Evolutionary conservation across 2,888 invertebrate species (phyloP), one percentile per base, ranked within the genome.

Genomic region (Dryococelus australis): DNA sequence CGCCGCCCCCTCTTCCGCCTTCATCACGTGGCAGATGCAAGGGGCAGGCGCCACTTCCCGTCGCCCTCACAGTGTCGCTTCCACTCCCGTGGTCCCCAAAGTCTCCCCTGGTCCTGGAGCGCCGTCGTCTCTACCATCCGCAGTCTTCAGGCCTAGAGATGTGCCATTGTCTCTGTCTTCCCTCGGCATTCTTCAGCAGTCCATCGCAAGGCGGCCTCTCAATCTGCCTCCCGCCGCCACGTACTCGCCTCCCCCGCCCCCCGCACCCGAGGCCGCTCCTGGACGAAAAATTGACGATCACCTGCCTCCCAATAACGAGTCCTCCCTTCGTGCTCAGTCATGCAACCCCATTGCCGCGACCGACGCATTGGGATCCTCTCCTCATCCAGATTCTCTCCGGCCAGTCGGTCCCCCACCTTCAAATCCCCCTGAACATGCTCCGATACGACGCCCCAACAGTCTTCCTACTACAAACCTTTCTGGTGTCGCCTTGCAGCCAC

Each of bases 31-130:
- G 53, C 86, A 86, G 53, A 47, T 47, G 47, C 47, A 47, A 47
- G 47, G 47, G 6, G 91, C 91, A 89, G 91, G 90, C 88, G 91
- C 90, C 89, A 90, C 89, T 88, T 89, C 93, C 90, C 92, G 94
- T 89, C 91, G 95, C 87, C 95, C 95, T 79, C 95, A 95, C 91
- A 95, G 95, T 90, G 94, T 95, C 90, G 95, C 95, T 88, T 93
- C 94, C 51, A 92, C 92, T 88, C 92, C 93, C 89, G 89, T 89
- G 88, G 86, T 90, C 86, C 85, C 90, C 80, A 80, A 87, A 80
- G 35, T 35, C 12, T 35, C 83, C 26, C n/a, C n/a, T n/a, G n/a
- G n/a, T n/a, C 53, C 85, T 79, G 80, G 80, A 80, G 47, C 27
- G 43, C 87, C 85, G n/a, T 12, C 89, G 88, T 85, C 90, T 87